Evolutionary conservation across 2,113 vertebrate genomes (phyloP), one percentile per base, ranked within the genome.

Genomic region (Potamarius usumacintae): DNA sequence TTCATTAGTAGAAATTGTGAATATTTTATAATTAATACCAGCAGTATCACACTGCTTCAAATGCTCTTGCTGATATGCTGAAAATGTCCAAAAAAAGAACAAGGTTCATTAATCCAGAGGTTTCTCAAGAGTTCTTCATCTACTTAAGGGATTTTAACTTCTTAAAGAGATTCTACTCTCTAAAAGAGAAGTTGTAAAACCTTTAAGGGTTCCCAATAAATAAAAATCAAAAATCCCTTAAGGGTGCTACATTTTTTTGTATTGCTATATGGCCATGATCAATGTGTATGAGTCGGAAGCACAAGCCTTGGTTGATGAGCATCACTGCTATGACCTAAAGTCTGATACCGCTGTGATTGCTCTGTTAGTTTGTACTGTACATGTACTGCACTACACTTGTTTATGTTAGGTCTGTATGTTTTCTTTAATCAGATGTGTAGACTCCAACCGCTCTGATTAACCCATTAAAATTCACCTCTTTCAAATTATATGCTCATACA

Each of bases 341-440:
- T 18, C 77, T 55, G 78, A 57, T 50, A 63, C 12, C 67, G 50
- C 77, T 65, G 42, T 89, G 77, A 91, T 89, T 91, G 87, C 89
- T 88, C 83, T 80, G 88, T 77, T 63, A 79, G 86, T 63, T 25
- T 80, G 81, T 89, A 84, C 87, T 80, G 85, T 34, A 48, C 67
- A 42, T 55, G 42, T 87, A 82, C 60, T 15, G 25, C 83, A 72
- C 18, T 60, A 57, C 74, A 78, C 86, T 89, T 90, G 91, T 91
- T 92, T 91, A 90, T 89, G 86, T 91, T 89, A 92, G 79, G 80
- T 60, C 78, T 62, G 60, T 86, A 83, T 83, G 85, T 91, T 92
- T 91, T 86, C 88, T 92, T 92, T 91, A 92, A 91, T 90, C 91
- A 91, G 83, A 90, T 74, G 4, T 48, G 53, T 88, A 82, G 71